These are phyloP conservation scores for Nowickia ferox DNA, from an alignment of 2,888 invertebrate genomes.

Conservation along the genomic window DNA sequence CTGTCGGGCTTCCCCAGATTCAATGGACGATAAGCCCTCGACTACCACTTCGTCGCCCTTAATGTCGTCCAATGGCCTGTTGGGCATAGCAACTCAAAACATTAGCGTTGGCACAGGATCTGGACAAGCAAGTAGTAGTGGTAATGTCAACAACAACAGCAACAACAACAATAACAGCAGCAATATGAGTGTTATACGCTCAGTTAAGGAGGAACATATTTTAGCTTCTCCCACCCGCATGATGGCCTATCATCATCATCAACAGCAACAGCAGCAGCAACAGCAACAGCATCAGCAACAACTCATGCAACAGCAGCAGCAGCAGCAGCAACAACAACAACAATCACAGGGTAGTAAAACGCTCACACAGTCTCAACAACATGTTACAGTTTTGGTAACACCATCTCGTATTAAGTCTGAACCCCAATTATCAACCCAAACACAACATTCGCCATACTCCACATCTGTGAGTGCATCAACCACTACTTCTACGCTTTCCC, in stretches of 20 bases:
- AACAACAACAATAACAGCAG: slow-evolving; percentile 55
- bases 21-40: slow-evolving; percentile 81
- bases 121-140: slow-evolving; percentile 60
- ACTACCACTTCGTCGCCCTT: slow-evolving; percentile 73
- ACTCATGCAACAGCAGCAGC: slow-evolving; percentile 77
- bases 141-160: slow-evolving; percentile 61
- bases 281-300: slow-evolving; percentile 76
- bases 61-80: slow-evolving; percentile 77
- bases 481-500: slow-evolving; percentile 66
- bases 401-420: slow-evolving; percentile 84
- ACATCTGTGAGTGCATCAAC: slow-evolving; percentile 68
- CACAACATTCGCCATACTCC: slow-evolving; percentile 72
- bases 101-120: slow-evolving; percentile 31
- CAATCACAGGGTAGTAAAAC: slow-evolving; percentile 76
- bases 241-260: slow-evolving; percentile 79
- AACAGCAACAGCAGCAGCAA: slow-evolving; percentile 77
- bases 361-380: slow-evolving; percentile 79
- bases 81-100: slow-evolving; percentile 54
- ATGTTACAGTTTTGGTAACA: slow-evolving; percentile 84
- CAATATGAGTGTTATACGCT: slow-evolving; percentile 82
- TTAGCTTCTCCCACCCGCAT: slow-evolving; percentile 81
- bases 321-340: slow-evolving; percentile 74
- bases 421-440: slow-evolving; percentile 76
- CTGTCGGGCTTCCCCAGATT: slow-evolving; percentile 82
- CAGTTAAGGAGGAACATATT: slow-evolving; percentile 82